A percentile compares a stretch with the other conserved stretches of the same genome.
phyloP scores from a whole-genome alignment of 2,113 vertebrate species.

The Hemiscyllium ocellatum region DNA sequence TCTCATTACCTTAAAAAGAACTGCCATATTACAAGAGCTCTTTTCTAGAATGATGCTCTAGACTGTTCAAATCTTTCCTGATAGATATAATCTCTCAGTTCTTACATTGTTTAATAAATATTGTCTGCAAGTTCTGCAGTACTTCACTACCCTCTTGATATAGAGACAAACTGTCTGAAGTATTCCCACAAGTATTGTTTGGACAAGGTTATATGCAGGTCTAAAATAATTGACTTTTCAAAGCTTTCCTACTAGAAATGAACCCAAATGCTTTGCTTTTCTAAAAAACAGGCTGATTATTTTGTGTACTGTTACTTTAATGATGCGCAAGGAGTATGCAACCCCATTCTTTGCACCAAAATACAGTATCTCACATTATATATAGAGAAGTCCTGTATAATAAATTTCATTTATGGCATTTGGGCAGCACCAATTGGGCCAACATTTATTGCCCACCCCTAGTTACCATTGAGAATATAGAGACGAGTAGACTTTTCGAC shows the following conservation, averaged over 20 bases:
- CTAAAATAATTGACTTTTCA: not conserved
- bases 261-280: not conserved
- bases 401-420: too few species aligned
- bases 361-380: not conserved
- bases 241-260: not conserved
- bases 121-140: not conserved
- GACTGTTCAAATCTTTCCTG: slow-evolving; percentile 1
- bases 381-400: too few species aligned
- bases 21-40: not conserved
- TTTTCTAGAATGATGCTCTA: not conserved
- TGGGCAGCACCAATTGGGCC: too few species aligned
- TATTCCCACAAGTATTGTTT: not conserved
- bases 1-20: not conserved
- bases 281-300: not conserved
- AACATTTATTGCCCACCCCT: too few species aligned
- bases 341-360: not conserved
- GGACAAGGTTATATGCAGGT: not conserved
- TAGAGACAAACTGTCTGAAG: not conserved
- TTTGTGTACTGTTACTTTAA: not conserved
- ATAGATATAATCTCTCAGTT: not conserved
- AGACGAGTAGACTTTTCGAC: too few species aligned
- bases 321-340: not conserved
- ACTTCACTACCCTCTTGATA: not conserved
- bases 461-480: too few species aligned
- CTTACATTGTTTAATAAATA: not conserved